A percentile compares a stretch with the other conserved stretches of the same genome.
These are phyloP conservation scores for Gymnothorax reevesii DNA, from an alignment of 2,797 vertebrate genomes.

Conservation along the genomic window DNA sequence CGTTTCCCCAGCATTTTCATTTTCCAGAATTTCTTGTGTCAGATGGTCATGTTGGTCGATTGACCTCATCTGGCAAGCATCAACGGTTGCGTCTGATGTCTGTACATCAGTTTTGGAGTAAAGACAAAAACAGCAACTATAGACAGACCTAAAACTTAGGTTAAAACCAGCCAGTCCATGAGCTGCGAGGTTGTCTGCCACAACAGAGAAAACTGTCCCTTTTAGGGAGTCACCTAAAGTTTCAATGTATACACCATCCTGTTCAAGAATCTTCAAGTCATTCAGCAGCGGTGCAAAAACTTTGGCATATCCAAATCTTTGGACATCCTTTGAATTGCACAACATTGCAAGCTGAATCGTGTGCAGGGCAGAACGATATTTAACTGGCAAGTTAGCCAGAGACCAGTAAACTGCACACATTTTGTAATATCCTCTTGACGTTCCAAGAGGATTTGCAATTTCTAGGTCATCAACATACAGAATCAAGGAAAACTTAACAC, in stretches of 20 bases:
- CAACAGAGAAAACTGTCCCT: constrained; percentile 43
- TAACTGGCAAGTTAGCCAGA: not conserved
- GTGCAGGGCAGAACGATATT: not conserved
- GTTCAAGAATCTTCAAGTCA: not conserved
- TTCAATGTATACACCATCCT: constrained; percentile 30
- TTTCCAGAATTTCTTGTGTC: too few relatives aligned
- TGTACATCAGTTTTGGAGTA: too few relatives aligned
- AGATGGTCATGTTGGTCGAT: too few relatives aligned
- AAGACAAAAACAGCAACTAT: constrained; percentile 40
- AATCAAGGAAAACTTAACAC: constrained; percentile 31
- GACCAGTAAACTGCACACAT: too few relatives aligned
- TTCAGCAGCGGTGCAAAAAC: not conserved
- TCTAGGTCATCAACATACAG: too few relatives aligned
- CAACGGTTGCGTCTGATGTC: too few relatives aligned
- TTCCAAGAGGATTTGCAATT: too few relatives aligned
- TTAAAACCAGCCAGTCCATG: constrained; percentile 44
- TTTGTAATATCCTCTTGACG: too few relatives aligned
- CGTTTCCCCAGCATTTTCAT: too few relatives aligned
- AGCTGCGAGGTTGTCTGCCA: constrained; percentile 43
- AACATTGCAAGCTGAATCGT: not conserved
- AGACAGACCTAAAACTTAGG: constrained; percentile 36
- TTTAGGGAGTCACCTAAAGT: constrained; percentile 32
- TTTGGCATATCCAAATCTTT: not conserved
- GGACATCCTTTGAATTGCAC: not conserved
- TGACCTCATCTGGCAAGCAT: too few relatives aligned